phyloP scores from a whole-genome alignment of 2,888 invertebrate species.

The Orchesella flavescens region DNA sequence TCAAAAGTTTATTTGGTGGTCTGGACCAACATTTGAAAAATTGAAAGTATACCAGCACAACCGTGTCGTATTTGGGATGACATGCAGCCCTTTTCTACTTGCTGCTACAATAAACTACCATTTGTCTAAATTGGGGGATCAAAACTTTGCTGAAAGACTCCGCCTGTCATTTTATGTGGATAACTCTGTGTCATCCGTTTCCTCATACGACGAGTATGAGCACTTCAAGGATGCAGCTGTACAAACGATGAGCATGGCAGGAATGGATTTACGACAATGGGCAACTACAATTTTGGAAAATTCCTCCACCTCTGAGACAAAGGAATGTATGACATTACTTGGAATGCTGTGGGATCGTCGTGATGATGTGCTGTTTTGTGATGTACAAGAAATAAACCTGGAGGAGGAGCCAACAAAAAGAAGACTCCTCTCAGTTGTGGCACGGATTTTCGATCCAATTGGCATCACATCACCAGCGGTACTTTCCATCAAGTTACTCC shows the following conservation, averaged over 20 bases:
- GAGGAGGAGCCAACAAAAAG: slow-evolving; percentile 20
- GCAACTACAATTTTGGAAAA: too few species aligned
- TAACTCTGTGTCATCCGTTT: neutral
- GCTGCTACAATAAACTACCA: slow-evolving; percentile 3
- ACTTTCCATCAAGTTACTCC: slow-evolving; percentile 23
- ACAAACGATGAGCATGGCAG: neutral
- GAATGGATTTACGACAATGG: slow-evolving; percentile 34
- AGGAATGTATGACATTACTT: neutral
- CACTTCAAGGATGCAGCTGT: neutral
- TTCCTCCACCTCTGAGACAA: too few species aligned
- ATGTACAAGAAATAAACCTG: neutral
- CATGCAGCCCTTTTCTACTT: slow-evolving; percentile 20
- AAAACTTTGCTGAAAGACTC: neutral
- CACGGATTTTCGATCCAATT: slow-evolving; percentile 28
- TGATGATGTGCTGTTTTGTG: neutral
- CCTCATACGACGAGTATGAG: slow-evolving; percentile 3
- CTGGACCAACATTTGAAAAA: neutral
- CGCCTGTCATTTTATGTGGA: slow-evolving; percentile 16
- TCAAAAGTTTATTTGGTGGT: slow-evolving; percentile 60
- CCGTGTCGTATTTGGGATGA: slow-evolving; percentile 22
- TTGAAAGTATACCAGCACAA: neutral
- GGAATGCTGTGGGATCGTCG: neutral
- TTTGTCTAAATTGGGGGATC: neutral
- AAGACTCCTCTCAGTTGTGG: slow-evolving; percentile 11
- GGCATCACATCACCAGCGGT: slow-evolving; percentile 10